Base-by-base conservation (phyloP, 2,797 vertebrate genomes). In the Enteromius unitaeniatus region DNA sequence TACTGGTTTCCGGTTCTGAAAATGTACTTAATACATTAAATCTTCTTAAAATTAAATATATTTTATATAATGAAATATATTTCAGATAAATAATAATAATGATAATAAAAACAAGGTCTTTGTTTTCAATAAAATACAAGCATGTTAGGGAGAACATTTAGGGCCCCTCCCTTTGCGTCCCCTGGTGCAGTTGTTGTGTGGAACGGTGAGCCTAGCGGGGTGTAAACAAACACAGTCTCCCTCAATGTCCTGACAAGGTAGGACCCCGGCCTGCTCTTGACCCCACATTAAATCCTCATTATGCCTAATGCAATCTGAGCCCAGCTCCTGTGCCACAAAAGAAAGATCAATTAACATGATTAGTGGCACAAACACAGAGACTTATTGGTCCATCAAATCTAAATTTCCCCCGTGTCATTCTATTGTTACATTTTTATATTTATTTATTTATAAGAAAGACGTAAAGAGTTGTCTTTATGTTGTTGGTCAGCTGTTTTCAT, bases 261-360 rank as follows among this genome's bases (percentile, higher is more conserved):
- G 73, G 67, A 82, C 85, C 85, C 87, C 82, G 83, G 78, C 85
- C 85, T 83, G 85, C 78, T 84, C 79, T 84, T 90, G 86, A 88
- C 88, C 87, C 82, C 77, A 74, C 88, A 90, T 90, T 90, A 89
- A 90, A 89, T 85, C 73, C 88, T 87, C 89, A 90, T 90, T 90
- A 90, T 53, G 85, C 47, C 78, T 89, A 90, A 89, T 89, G 88
- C 87, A 89, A 87, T 89, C 85, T 88, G 88, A 86, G 85, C 79
- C 83, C 74, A 76, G 85, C 81, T 87, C 67, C 83, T 42, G 84
- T 69, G 70, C 81, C 83, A 83, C 64, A 86, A 88, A 85, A 82
- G 84, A 88, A 87, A 86, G 80, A 88, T 89, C 88, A 90, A 89
- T 90, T 90, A 90, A 88, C 79, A 26, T 86, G 85, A 89, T 90